Evolutionary conservation across 2,888 invertebrate genomes (phyloP), one percentile per base, ranked within the genome.

Genomic region (Uloborus plumipes): DNA sequence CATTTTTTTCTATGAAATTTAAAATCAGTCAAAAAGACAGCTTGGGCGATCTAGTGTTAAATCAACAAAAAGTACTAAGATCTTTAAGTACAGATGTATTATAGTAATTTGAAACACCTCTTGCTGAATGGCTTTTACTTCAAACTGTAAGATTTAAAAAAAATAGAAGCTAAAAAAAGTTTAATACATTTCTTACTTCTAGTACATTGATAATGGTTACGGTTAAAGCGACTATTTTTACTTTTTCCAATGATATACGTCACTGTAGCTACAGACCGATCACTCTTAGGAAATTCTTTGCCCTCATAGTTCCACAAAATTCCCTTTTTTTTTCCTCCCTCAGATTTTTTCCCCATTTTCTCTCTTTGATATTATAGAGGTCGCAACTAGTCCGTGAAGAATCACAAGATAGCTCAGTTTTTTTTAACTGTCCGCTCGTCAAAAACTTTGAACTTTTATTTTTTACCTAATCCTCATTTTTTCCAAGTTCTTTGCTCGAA

Each of bases 391-490:
- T 18, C 74, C 80, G 74, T 81, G 74, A 81, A 81, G 70, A 50
- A 64, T 74, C 67, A 69, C 70, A 80, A 81, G 64, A 39, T 39
- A 39, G 39, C 39, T 39, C 53, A 62, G 70, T 69, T 81, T 75
- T 81, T n/a, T 75, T 70, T 74, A 81, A 74, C 74, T 74, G 74
- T 75, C 70, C 61, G 62, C 74, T 81, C 80, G 80, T 81, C 80
- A 81, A 69, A 79, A 74, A 49, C 61, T 66, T 72, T 74, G 51
- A 49, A 64, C 18, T 69, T 62, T 74, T 80, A 74, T 72, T 72
- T 67, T 69, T 64, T 64, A 18, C 39, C 31, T 39, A 47, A 20
- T 7, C n/a, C 18, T 49, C 47, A 67, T 20, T 53, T 70, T n/a
- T 62, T 26, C 18, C 11, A 39, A 53, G 53, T 72, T 50, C 53